Conservation (phyloP, 2,888 invertebrate genomes). For the Cephus rjabovi region DNA sequence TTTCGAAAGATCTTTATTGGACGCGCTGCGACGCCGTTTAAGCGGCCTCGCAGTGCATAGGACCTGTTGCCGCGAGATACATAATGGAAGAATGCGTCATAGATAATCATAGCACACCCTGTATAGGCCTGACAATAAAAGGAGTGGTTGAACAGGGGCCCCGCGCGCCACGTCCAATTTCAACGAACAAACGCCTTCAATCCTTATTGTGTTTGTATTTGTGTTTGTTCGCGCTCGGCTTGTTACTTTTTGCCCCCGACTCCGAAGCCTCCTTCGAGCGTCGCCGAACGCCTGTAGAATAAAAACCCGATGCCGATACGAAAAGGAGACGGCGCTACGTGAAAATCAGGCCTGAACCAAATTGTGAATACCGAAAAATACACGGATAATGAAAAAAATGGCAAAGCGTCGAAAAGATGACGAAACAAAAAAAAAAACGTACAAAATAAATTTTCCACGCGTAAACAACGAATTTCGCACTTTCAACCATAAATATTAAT, state of each 20-base stretch:
- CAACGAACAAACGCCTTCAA: constrained; percentile 40
- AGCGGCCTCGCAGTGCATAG: constrained; percentile 49
- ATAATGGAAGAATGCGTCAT: constrained; percentile 62
- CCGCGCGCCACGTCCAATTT: constrained; percentile 37
- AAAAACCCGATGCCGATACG: neutral
- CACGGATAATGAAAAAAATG: too few relatives aligned
- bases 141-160: constrained; percentile 35
- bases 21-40: constrained; percentile 44
- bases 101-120: constrained; percentile 49
- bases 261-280: neutral
- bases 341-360: neutral
- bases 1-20: constrained; percentile 8
- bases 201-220: constrained; percentile 33
- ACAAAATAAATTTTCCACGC: neutral
- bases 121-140: constrained; percentile 40
- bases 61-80: constrained; percentile 58
- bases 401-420: too few relatives aligned
- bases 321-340: neutral
- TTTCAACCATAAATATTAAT: neutral
- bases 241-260: constrained; percentile 12
- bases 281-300: neutral
- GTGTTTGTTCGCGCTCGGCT: constrained; percentile 24
- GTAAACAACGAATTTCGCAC: neutral
- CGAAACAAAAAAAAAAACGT: rapidly evolving
- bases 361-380: neutral